Evolutionary conservation across 1,140 invertebrate genomes (phyloP).

Genomic region (Drosophila lini): DNA sequence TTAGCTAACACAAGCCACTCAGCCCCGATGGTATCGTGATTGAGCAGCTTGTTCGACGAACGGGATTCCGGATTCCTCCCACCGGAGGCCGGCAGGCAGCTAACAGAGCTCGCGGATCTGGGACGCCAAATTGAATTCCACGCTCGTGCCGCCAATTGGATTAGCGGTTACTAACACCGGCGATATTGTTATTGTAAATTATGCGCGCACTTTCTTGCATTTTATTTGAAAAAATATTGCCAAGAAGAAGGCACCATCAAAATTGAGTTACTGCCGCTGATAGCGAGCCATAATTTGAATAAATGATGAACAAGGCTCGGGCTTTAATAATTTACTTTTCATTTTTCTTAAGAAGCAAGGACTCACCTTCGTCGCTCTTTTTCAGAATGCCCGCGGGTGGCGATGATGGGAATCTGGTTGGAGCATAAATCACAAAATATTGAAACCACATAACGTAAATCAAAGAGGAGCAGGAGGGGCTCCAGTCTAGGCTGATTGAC

Average conservation of each 20-base stretch:
- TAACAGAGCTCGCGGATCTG: conserved; percentile 37
- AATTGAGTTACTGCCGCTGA: conserved; percentile 73
- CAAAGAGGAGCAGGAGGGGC: conserved; percentile 1
- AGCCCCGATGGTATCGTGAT: conserved; percentile 58
- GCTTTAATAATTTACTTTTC: conserved; percentile 70
- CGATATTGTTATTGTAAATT: conserved; percentile 81
- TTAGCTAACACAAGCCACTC: conserved; percentile 37
- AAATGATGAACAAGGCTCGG: conserved; percentile 63
- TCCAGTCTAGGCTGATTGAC: conserved; percentile 54
- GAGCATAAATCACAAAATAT: conserved; percentile 59
- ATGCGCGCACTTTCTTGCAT: conserved; percentile 70
- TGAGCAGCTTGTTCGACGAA: conserved; percentile 73
- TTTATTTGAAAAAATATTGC: conserved; percentile 48
- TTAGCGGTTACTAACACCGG: conserved; percentile 82
- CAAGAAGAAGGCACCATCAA: conserved; percentile 18
- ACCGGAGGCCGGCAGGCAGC: conserved; percentile 49
- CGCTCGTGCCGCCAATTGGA: conserved; percentile 75
- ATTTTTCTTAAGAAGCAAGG: conserved; percentile 20
- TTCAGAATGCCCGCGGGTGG: conserved; percentile 82
- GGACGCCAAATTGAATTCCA: conserved; percentile 71
- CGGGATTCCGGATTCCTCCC: conserved; percentile 28
- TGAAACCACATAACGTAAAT: conserved; percentile 31
- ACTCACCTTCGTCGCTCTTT: conserved; percentile 84
- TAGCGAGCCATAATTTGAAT: conserved; percentile 71
- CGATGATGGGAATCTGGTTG: conserved; percentile 78